Evolutionary conservation across 2,888 invertebrate species (phyloP), one percentile per base, ranked within the genome.

Genomic region (Cabera pusaria): DNA sequence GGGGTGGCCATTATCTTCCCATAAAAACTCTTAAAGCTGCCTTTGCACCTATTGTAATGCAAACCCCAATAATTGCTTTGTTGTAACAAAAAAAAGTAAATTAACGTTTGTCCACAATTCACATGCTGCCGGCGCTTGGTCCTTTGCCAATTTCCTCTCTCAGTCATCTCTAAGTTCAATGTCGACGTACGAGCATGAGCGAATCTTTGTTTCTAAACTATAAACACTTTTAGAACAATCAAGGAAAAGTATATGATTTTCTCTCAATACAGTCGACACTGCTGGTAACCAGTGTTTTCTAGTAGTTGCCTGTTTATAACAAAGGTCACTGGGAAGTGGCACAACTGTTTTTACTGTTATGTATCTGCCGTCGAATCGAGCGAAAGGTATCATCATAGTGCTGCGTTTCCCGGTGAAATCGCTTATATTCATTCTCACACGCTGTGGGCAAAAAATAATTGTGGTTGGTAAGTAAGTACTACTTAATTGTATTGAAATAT

Each of bases 271-370:
- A 31, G 27, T 23, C 46, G 36, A 37, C 40, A 31, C 37, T 49
- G 26, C 43, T 50, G 54, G 49, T 56, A 52, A 56, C 52, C 51
- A 57, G 50, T 58, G 57, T 51, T 51, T 54, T 51, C 72, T 68
- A 69, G 63, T 60, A 64, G 64, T 43, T 61, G 49, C 61, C 55
- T 54, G 59, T 54, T 64, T 64, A 64, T 72, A 79, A 82, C 80
- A 81, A 83, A 84, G 82, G 80, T 83, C 81, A 85, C 75, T 81
- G 82, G 72, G 78, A 86, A 84, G 77, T 83, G 57, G 84, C 67
- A 72, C 85, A 76, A 63, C 56, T 57, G 76, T 81, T 82, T 77
- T 79, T 78, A 71, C 72, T 72, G 72, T 70, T 78, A 71, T 71
- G 69, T 76, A 79, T 80, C 76, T 72, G 60, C 64, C 72, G 72